Evolutionary conservation across 2,888 invertebrate species (phyloP).

Genomic region (Orthosia incerta): DNA sequence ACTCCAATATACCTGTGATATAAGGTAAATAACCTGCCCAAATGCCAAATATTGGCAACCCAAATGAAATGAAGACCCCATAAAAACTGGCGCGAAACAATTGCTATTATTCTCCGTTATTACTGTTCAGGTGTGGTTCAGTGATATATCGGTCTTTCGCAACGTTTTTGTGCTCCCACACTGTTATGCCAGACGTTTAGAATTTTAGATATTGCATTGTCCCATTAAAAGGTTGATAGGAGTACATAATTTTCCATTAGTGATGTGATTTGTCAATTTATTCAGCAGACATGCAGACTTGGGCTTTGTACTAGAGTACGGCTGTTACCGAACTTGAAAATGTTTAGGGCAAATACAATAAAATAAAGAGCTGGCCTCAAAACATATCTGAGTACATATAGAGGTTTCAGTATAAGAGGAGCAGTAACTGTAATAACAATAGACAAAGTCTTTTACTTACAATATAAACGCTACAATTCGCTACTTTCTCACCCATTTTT

Average conservation of each 20-base stretch:
- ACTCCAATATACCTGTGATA: conserved; percentile 49
- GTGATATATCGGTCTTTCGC: conserved; percentile 85
- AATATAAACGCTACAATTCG: conserved; percentile 38
- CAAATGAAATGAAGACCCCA: conserved; percentile 82
- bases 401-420: conserved; percentile 10
- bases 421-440: conserved; percentile 19
- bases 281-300: conserved; percentile 5
- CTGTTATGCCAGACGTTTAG: conserved; percentile 74
- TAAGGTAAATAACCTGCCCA: conserved; percentile 60
- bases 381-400: conserved; percentile 4
- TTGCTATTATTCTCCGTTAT: conserved; percentile 88
- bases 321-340: conserved; percentile 3
- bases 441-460: conserved; percentile 34
- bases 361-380: not conserved
- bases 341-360: not conserved
- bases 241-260: conserved; percentile 26
- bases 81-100: conserved; percentile 86
- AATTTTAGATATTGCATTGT: conserved; percentile 69
- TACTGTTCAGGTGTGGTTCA: conserved; percentile 87
- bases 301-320: not conserved
- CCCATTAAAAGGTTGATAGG: conserved; percentile 29
- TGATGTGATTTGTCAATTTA: conserved; percentile 20
- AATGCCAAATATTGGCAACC: conserved; percentile 64
- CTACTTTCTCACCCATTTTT: conserved; percentile 54
- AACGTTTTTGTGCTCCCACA: conserved; percentile 80